Evolutionary conservation across 2,797 vertebrate genomes (phyloP), one percentile per base, ranked within the genome.

Genomic region (Pelochelys cantorii): DNA sequence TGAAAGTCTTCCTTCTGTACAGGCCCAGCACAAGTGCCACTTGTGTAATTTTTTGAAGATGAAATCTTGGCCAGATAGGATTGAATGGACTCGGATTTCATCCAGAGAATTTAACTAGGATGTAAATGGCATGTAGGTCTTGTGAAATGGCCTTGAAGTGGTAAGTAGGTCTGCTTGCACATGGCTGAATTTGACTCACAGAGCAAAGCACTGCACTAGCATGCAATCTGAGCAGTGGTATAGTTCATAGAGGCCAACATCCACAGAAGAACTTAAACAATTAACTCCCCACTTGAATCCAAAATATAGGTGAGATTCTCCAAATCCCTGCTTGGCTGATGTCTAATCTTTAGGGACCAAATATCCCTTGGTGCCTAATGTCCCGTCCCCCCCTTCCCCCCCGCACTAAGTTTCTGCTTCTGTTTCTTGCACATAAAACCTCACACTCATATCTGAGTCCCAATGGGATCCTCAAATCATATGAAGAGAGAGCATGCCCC

Each of bases 51-150:
- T 71, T 34, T 22, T 71, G n/a, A 71, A 37, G 68, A 5, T 48
- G 52, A 85, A 83, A 53, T 34, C 22, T n/a, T 88, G 75, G 10
- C 20, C 13, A n/a, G 34, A 34, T 42, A 90, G 31, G 84, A 93
- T 9, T 5, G 77, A 9, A 23, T 86, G 80, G 60, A 85, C 91
- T n/a, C 62, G 17, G 8, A 37, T 77, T 90, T 88, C 56, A 87
- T 13, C 78, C 74, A 77, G 89, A 84, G 68, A 27, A 54, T 86
- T 94, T 92, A 85, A 31, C 62, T 11, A 85, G 60, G 81, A 85
- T 48, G 80, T 65, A 88, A 94, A 83, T 82, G 13, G 15, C 0
- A 0, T 5, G 23, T 82, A 0, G 2, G 14, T 31, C 54, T 77
- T 42, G 3, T 55, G 83, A 83, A 92, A 54, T 15, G 60, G 27